Evolutionary conservation across 2,888 invertebrate species (phyloP).

Genomic region (Uropetala carovei): DNA sequence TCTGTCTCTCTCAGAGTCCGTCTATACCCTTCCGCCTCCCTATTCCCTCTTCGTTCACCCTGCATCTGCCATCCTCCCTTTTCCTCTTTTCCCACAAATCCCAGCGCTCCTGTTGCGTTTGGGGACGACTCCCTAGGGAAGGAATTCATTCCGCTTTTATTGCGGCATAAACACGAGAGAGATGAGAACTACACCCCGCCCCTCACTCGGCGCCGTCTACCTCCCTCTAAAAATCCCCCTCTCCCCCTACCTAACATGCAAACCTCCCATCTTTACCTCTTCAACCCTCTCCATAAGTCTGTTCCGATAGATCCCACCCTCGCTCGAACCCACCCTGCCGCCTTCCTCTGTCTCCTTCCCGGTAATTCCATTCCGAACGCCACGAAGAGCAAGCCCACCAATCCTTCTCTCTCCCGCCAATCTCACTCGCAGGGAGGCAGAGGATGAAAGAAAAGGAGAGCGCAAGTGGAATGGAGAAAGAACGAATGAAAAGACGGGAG

Average conservation of each 20-base stretch:
- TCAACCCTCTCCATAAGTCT: constrained; percentile 1
- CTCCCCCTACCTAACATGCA: not conserved
- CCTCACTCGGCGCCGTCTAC: not conserved
- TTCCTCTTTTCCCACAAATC: constrained; percentile 6
- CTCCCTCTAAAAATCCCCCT: not conserved
- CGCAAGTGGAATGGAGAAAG: not conserved
- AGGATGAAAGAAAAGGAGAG: not conserved
- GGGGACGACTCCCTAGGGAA: constrained; percentile 59
- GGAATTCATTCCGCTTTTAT: constrained; percentile 61
- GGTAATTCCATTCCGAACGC: not conserved
- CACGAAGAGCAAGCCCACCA: not conserved
- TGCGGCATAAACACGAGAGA: constrained; percentile 60
- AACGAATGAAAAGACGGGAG: not conserved
- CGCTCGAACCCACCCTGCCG: not conserved
- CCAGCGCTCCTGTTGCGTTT: constrained; percentile 61
- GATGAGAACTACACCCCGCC: constrained; percentile 45
- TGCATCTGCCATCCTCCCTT: not conserved
- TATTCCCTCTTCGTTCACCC: not conserved
- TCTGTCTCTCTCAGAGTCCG: not conserved
- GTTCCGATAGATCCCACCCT: constrained; percentile 6
- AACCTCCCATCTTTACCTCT: constrained; percentile 35
- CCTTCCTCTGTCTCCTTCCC: not conserved
- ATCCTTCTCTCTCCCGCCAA: not conserved
- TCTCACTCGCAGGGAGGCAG: not conserved
- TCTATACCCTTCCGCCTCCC: not conserved